Percentiles rank a stretch among this genome's conserved stretches.
Evolutionary conservation across 2,888 invertebrate genomes (phyloP).

Genomic region (Epistrophe eligans): DNA sequence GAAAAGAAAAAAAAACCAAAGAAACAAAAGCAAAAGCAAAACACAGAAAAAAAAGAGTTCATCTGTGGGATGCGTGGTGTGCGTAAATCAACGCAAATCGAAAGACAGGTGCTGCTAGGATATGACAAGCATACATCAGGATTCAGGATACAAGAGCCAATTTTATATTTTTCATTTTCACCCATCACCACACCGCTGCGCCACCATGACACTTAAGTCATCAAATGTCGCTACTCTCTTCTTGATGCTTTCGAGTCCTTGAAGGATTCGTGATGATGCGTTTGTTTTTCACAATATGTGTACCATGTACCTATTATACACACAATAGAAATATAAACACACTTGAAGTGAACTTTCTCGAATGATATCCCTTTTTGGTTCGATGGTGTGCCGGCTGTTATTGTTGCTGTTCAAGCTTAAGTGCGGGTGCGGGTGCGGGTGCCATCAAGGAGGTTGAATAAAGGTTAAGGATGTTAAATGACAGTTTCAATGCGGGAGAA

Average conservation of each 20-base stretch:
- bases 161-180: slow-evolving; percentile 43
- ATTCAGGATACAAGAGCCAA: slow-evolving; percentile 63
- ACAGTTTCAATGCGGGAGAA: slow-evolving; percentile 3
- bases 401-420: slow-evolving; percentile 15
- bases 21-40: slow-evolving; percentile 21
- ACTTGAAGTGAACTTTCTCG: slow-evolving; percentile 66
- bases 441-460: slow-evolving; percentile 38
- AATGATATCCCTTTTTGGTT: slow-evolving; percentile 53
- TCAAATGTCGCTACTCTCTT: slow-evolving; percentile 52
- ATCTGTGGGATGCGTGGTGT: slow-evolving; percentile 58
- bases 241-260: slow-evolving; percentile 54
- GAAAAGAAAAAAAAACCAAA: slow-evolving; percentile 27
- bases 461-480: slow-evolving; percentile 59
- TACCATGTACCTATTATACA: background rate
- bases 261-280: slow-evolving; percentile 57
- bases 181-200: background rate
- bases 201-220: slow-evolving; percentile 26
- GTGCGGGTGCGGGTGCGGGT: background rate
- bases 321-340: slow-evolving; percentile 59
- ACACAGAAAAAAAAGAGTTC: slow-evolving; percentile 39
- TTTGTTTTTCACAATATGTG: slow-evolving; percentile 46
- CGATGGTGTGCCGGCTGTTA: slow-evolving; percentile 21
- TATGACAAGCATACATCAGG: slow-evolving; percentile 55
- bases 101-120: slow-evolving; percentile 72
- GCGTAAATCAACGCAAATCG: slow-evolving; percentile 75